phyloP scores from a whole-genome alignment of 2,888 invertebrate species.

The Zaprionus lineosus region DNA sequence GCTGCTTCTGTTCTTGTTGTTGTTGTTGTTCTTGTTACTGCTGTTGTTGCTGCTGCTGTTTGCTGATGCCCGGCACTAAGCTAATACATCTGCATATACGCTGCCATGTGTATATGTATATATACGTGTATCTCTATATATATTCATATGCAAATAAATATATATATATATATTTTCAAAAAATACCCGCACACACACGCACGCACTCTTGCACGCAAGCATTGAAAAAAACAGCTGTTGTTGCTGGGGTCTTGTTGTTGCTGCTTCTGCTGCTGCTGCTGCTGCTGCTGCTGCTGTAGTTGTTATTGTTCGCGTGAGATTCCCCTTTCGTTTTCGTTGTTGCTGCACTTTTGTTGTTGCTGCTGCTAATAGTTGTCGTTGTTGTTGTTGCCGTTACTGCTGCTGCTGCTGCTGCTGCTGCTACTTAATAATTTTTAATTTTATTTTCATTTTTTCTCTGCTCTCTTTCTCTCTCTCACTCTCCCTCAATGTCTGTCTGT shows the following conservation, averaged over 20 bases:
- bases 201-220: conserved; percentile 34
- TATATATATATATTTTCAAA: conserved; percentile 18
- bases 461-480: conserved; percentile 8
- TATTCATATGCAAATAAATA: conserved; percentile 18
- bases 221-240: conserved; percentile 28
- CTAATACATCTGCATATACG: conserved; percentile 15
- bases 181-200: conserved; percentile 16
- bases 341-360: conserved; percentile 56
- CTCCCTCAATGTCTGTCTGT: conserved; percentile 6
- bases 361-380: conserved; percentile 51
- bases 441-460: conserved; percentile 14
- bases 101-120: conserved; percentile 22
- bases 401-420: conserved; percentile 25
- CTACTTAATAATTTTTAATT: conserved; percentile 18
- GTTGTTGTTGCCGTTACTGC: conserved; percentile 40
- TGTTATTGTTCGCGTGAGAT: conserved; percentile 14
- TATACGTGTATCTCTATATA: conserved; percentile 9
- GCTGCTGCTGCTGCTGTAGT: conserved; percentile 25
- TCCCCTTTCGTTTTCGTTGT: conserved; percentile 28
- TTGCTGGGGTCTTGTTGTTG: conserved; percentile 25
- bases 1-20: conserved; percentile 35
- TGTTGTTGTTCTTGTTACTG: conserved; percentile 14
- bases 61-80: conserved; percentile 35
- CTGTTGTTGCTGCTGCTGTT: conserved; percentile 27
- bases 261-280: conserved; percentile 18